These are phyloP conservation scores for Pelobates fuscus DNA, from an alignment of 2,113 vertebrate genomes.

Conservation along the genomic window DNA sequence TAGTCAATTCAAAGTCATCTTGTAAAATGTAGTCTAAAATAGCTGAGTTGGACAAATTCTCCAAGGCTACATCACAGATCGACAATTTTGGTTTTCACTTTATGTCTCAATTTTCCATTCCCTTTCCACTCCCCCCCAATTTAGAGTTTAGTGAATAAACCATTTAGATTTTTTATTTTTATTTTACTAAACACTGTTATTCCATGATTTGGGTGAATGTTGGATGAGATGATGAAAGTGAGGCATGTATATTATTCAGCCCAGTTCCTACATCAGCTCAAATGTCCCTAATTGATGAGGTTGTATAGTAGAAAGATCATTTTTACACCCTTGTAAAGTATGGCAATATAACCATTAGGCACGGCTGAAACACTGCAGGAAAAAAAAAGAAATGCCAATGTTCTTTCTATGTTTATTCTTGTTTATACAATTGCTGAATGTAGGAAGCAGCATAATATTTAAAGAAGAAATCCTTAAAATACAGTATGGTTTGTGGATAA, in stretches of 20 bases:
- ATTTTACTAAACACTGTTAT: slow-evolving; percentile 2
- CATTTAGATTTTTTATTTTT: too few relatives aligned
- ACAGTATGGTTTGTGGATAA: neutral
- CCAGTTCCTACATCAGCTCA: neutral
- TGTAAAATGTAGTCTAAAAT: too few relatives aligned
- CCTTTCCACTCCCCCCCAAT: too few relatives aligned
- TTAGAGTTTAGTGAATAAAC: too few relatives aligned
- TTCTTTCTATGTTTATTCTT: neutral
- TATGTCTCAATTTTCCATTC: too few relatives aligned
- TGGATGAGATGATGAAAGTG: neutral
- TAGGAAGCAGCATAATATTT: neutral
- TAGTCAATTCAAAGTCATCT: too few relatives aligned
- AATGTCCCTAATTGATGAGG: neutral
- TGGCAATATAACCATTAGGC: neutral
- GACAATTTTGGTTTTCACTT: too few relatives aligned
- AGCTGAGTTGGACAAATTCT: too few relatives aligned
- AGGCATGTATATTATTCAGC: neutral
- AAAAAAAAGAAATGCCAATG: neutral
- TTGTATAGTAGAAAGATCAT: neutral
- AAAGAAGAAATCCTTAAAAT: neutral
- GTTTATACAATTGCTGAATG: neutral
- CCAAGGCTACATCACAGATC: too few relatives aligned
- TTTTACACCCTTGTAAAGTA: neutral
- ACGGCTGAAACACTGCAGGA: neutral
- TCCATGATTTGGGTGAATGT: neutral